Base-by-base conservation (phyloP, 2,888 invertebrate genomes). In the Amiota minor region DNA sequence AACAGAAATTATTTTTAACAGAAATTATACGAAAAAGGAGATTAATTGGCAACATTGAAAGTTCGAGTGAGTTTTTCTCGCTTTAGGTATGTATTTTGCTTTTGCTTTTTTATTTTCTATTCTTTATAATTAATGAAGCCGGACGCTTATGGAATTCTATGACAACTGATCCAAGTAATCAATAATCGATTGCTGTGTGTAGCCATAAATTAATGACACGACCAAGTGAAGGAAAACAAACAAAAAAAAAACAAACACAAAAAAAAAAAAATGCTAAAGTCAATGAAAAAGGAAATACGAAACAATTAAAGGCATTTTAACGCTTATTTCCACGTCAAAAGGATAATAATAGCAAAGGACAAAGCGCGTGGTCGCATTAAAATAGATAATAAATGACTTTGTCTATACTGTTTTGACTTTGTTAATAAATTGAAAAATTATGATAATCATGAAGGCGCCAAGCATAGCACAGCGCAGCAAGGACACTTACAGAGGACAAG, bases 1-100 rank as follows among this genome's bases (percentile, higher is more conserved):
- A 84, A 85, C 83, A 85, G 81, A 84, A 85, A 84, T 83, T 85
- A 83, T 83, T 83, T 83, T 83, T 84, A 83, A 83, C 83, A 85
- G 80, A 81, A 84, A 79, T 77, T 79, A 76, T 82, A 77, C 20
- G 12, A 16, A 14, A 20, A 23, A 50, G 10, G 49, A 50, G 50
- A 68, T 50, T 50, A 53, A 68, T 50, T 68, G 50, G 23, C 50
- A 16, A 12, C 11, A 18, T 59, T 18, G 59, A 12, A 50, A 50
- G 53, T 50, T 12, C 12, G n/a, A 50, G 53, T n/a, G 12, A n/a
- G 35, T 35, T n/a, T 50, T 50, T 50, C 53, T 50, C 53, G 53
- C 12, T n/a, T 50, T 50, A n/a, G 2, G 53, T n/a, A n/a, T n/a
- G 53, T n/a, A 50, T 50, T 50, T 50, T n/a, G 53, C 0, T n/a